Conservation (phyloP, 2,113 vertebrate genomes). For the Holacanthus passer region DNA sequence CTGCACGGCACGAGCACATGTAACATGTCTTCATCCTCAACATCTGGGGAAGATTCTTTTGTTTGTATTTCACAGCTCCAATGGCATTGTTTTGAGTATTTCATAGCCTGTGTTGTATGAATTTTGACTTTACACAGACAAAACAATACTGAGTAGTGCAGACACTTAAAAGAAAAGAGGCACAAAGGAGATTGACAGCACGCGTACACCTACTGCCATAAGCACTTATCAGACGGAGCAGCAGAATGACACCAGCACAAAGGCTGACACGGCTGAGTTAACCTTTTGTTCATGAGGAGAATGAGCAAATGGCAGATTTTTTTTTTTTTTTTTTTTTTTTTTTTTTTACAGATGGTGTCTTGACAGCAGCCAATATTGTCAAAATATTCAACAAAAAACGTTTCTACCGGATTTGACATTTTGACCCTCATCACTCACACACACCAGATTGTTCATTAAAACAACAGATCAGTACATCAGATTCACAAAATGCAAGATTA, state of each 20-base stretch:
- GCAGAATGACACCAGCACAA: slow-evolving; percentile 37
- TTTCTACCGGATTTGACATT: background rate
- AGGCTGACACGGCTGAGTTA: slow-evolving; percentile 39
- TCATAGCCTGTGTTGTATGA: background rate
- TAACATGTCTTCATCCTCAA: background rate
- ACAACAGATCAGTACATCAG: background rate
- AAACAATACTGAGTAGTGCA: slow-evolving; percentile 24
- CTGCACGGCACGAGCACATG: background rate
- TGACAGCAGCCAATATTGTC: slow-evolving; percentile 6
- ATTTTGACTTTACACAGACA: slow-evolving; percentile 4
- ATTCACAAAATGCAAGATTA: background rate
- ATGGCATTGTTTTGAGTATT: background rate
- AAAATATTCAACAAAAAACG: background rate
- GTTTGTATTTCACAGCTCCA: background rate
- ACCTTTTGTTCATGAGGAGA: slow-evolving; percentile 45
- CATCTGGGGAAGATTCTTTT: slow-evolving; percentile 1
- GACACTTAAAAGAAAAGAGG: slow-evolving; percentile 14
- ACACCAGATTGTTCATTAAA: background rate
- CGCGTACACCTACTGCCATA: slow-evolving; percentile 21
- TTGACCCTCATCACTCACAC: slow-evolving; percentile 2
- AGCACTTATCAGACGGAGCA: slow-evolving; percentile 41
- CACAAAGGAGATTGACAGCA: slow-evolving; percentile 24
- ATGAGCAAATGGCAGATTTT: slow-evolving; percentile 9
- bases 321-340: too few relatives aligned
- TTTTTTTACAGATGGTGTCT: slow-evolving; percentile 7